These are phyloP conservation scores for Piezodorus guildinii DNA, from an alignment of 1,140 invertebrate species.

Conservation along the genomic window DNA sequence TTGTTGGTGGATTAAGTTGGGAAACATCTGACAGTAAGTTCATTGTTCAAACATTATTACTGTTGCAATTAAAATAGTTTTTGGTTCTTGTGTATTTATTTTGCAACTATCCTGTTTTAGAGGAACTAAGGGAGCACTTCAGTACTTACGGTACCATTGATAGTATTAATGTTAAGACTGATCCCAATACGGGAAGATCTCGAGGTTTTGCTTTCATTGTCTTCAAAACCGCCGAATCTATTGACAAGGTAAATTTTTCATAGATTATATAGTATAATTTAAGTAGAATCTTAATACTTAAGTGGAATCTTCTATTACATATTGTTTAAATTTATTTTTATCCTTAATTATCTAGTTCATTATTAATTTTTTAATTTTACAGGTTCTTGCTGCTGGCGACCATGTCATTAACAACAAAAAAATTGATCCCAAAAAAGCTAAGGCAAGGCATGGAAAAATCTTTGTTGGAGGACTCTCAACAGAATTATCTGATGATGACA, in stretches of 20 bases:
- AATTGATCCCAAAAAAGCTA: conserved; percentile 90
- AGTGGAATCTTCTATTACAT: neutral
- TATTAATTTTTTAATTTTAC: conserved; percentile 28
- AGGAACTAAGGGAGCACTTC: conserved; percentile 76
- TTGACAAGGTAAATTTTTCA: conserved; percentile 62
- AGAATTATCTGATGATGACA: conserved; percentile 84
- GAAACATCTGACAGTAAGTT: conserved; percentile 95
- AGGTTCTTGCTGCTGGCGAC: conserved; percentile 65
- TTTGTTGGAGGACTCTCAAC: conserved; percentile 86
- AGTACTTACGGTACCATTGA: conserved; percentile 50
- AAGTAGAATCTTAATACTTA: too few relatives aligned
- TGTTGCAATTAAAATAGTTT: too few relatives aligned
- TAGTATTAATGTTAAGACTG: conserved; percentile 51
- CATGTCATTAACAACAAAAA: conserved; percentile 88
- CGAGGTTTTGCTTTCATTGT: conserved; percentile 73
- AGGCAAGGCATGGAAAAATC: conserved; percentile 85
- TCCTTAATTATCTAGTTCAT: neutral
- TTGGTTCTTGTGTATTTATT: conserved; percentile 26
- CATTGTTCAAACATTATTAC: too few relatives aligned
- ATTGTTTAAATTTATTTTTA: neutral
- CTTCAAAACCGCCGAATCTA: conserved; percentile 73
- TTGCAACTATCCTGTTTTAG: conserved; percentile 58
- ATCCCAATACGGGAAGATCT: conserved; percentile 48
- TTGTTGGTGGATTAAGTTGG: conserved; percentile 94
- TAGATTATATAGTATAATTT: too few relatives aligned